phyloP scores from a whole-genome alignment of 1,140 invertebrate genomes.

The Platyscapa corneri region DNA sequence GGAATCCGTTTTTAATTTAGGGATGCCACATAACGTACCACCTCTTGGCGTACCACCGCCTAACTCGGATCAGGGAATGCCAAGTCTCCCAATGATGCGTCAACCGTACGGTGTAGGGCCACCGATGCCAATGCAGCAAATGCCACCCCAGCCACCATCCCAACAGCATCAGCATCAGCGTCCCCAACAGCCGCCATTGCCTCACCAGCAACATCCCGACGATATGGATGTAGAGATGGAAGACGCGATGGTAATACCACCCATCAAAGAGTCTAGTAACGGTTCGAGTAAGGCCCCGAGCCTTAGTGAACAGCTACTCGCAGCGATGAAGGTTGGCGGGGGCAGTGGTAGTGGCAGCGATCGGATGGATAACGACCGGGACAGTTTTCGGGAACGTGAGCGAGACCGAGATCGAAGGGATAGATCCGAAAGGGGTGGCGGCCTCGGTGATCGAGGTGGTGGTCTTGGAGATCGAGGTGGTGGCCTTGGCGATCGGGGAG shows the following conservation, averaged over 20 bases:
- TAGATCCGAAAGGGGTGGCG: neutral
- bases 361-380: slow-evolving; percentile 60
- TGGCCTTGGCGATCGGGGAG: slow-evolving; percentile 49
- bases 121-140: slow-evolving; percentile 71
- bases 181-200: slow-evolving; percentile 50
- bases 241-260: slow-evolving; percentile 74
- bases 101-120: slow-evolving; percentile 68
- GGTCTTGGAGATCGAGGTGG: slow-evolving; percentile 64
- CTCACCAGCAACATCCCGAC: slow-evolving; percentile 64
- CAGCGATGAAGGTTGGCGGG: slow-evolving; percentile 66
- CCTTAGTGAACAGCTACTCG: slow-evolving; percentile 68
- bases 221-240: slow-evolving; percentile 82
- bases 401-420: slow-evolving; percentile 53
- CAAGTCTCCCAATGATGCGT: slow-evolving; percentile 68
- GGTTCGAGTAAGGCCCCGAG: slow-evolving; percentile 54
- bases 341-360: slow-evolving; percentile 57
- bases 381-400: slow-evolving; percentile 60
- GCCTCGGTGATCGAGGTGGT: slow-evolving; percentile 57
- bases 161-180: slow-evolving; percentile 53
- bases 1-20: slow-evolving; percentile 53
- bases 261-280: slow-evolving; percentile 48
- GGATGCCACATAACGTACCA: slow-evolving; percentile 71
- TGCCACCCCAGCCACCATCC: slow-evolving; percentile 53
- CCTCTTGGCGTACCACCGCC: slow-evolving; percentile 73
- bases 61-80: slow-evolving; percentile 67